phyloP scores from a whole-genome alignment of 2,113 vertebrate genomes.

The Copsychus sechellarum region DNA sequence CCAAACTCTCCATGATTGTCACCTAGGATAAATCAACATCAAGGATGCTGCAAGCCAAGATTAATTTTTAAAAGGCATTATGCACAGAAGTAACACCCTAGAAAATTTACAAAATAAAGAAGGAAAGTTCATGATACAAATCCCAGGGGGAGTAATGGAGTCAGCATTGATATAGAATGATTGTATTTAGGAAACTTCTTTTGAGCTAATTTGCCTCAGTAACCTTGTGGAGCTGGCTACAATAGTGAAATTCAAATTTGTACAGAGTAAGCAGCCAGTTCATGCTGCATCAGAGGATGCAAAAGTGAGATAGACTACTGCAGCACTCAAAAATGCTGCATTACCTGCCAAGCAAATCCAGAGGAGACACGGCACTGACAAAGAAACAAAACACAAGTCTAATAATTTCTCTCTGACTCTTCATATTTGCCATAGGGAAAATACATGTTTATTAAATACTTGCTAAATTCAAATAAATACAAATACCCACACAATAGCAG shows the following conservation, averaged over 20 bases:
- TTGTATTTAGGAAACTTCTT: neutral
- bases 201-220: neutral
- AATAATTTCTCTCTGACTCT: neutral
- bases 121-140: neutral
- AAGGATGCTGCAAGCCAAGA: neutral
- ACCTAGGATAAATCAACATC: neutral
- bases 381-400: neutral
- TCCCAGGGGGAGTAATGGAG: rapidly evolving
- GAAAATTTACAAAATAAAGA: neutral
- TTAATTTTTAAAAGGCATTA: neutral
- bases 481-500: neutral
- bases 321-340: neutral
- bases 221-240: neutral
- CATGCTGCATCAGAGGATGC: neutral
- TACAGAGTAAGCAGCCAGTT: neutral
- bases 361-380: neutral
- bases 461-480: neutral
- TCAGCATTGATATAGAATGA: neutral
- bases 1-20: neutral
- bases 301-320: neutral
- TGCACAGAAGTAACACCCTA: neutral
- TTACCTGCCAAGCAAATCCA: neutral
- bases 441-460: neutral
- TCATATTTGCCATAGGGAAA: neutral
- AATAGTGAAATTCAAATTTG: neutral